Evolutionary conservation across 2,113 vertebrate genomes (phyloP).

Genomic region (Campylorhamphus procurvoides): DNA sequence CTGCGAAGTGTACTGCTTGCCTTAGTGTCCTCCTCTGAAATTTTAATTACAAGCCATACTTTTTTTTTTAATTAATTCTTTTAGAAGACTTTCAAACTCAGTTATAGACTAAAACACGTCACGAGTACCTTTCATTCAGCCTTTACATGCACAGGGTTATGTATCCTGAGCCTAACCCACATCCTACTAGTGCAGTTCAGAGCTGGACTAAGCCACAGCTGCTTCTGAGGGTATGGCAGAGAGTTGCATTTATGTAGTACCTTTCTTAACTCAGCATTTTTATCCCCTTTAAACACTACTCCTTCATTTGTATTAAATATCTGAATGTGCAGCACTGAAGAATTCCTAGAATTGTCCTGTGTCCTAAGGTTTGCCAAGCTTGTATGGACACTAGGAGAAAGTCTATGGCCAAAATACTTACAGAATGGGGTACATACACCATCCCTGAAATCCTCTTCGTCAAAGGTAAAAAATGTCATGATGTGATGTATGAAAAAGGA

Average conservation of each 20-base stretch:
- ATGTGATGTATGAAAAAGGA: background rate
- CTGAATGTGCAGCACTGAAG: background rate
- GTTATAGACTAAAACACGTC: background rate
- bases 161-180: background rate
- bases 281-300: background rate
- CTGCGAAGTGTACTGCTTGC: background rate
- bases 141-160: background rate
- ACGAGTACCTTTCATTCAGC: background rate
- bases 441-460: background rate
- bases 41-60: background rate
- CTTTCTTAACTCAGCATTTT: background rate
- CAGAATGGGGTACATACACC: background rate
- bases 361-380: background rate
- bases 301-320: background rate
- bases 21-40: background rate
- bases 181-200: rapidly evolving
- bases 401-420: background rate
- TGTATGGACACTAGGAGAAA: background rate
- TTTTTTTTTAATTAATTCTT: background rate
- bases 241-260: background rate
- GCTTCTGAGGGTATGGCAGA: background rate
- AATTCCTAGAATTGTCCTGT: background rate
- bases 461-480: background rate
- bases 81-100: background rate
- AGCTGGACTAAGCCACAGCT: background rate